Conservation (phyloP, 2,797 vertebrate genomes). For the Bucorvus abyssinicus region DNA sequence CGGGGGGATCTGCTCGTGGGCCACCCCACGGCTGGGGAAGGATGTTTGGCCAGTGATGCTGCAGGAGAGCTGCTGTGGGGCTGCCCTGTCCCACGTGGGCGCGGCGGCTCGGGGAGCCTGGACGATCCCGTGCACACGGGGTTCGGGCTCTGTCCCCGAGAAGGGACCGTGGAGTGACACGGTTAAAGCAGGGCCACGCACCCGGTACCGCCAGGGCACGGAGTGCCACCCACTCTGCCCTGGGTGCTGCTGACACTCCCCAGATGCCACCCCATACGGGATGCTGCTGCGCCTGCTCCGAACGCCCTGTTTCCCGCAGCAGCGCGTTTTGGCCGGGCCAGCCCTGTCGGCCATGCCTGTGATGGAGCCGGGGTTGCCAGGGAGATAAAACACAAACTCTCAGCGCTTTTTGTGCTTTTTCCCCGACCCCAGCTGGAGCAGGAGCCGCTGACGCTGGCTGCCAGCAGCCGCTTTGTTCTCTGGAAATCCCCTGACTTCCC, state of each 20-base stretch:
- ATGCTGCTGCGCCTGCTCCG: background rate
- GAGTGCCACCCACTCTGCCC: background rate
- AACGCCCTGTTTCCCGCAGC: background rate
- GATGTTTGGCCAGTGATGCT: background rate
- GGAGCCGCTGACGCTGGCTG: background rate
- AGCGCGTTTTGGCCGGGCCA: background rate
- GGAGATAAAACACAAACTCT: slow-evolving; percentile 19
- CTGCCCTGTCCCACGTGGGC: fast-evolving
- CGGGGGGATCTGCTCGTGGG: fast-evolving
- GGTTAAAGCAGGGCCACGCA: background rate
- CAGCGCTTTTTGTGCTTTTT: slow-evolving; percentile 7
- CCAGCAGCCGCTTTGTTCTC: slow-evolving; percentile 62
- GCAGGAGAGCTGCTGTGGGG: background rate
- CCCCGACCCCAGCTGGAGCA: slow-evolving; percentile 10
- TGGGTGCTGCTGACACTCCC: background rate
- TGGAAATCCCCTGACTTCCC: slow-evolving; percentile 43
- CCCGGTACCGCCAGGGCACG: fast-evolving
- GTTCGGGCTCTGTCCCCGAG: background rate
- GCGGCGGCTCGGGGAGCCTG: fast-evolving
- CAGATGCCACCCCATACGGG: fast-evolving
- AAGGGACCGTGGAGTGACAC: background rate
- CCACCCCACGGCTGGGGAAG: fast-evolving
- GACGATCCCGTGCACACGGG: fast-evolving
- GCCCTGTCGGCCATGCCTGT: background rate
- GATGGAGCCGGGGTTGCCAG: slow-evolving; percentile 5